Conservation (phyloP, 35 echinoderm and acorn worm species). For the Stichopus chloronotus region DNA sequence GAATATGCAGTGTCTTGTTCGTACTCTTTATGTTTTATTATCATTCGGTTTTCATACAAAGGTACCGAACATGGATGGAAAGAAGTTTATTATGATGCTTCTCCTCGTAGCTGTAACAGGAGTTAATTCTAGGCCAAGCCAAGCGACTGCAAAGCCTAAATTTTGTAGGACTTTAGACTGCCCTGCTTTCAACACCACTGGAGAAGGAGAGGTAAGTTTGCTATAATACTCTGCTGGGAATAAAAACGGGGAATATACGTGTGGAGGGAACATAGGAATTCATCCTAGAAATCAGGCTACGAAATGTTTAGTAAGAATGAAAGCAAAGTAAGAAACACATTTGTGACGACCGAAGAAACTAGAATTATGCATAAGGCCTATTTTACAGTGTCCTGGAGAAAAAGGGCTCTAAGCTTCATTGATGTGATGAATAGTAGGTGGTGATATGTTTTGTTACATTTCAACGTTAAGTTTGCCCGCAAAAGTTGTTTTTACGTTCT, state of each 20-base stretch:
- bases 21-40: no score
- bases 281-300: neutral
- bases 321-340: neutral
- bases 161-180: conserved; percentile 15
- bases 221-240: neutral
- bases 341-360: neutral
- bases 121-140: neutral
- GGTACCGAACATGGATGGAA: no score
- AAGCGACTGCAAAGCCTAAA: neutral
- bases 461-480: no score
- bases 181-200: neutral
- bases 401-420: no score
- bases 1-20: no score
- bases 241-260: neutral
- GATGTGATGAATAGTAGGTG: no score
- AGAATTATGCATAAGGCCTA: neutral
- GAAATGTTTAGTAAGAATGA: neutral
- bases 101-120: neutral
- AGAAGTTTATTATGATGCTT: no score
- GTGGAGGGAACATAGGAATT: neutral
- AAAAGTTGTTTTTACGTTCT: no score
- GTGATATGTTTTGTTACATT: no score
- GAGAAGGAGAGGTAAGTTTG: conserved; percentile 1
- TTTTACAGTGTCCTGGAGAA: no score
- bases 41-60: no score